These are phyloP conservation scores for Coremacera marginata DNA, from an alignment of 2,888 invertebrate species.

Conservation along the genomic window DNA sequence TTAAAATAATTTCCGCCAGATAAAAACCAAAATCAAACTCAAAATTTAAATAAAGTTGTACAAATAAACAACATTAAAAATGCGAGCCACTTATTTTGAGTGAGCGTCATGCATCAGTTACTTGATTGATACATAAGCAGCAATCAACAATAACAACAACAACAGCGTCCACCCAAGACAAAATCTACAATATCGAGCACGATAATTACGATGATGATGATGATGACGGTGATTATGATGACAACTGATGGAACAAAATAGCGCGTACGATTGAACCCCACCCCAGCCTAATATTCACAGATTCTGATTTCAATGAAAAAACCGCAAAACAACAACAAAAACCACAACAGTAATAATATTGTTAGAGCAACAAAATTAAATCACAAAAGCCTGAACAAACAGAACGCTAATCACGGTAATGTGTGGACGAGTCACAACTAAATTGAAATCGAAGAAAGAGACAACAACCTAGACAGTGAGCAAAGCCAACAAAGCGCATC, in stretches of 20 bases:
- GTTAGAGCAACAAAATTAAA: constrained; percentile 40
- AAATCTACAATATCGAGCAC: not conserved
- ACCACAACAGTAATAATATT: constrained; percentile 28
- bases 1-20: constrained; percentile 40
- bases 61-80: constrained; percentile 13
- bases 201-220: not conserved
- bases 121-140: constrained; percentile 61
- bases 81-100: constrained; percentile 43
- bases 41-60: constrained; percentile 44
- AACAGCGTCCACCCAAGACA: not conserved
- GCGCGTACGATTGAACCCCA: constrained; percentile 12
- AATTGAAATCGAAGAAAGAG: constrained; percentile 2
- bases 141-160: constrained; percentile 45
- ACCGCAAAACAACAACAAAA: constrained; percentile 25
- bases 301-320: constrained; percentile 28
- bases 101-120: constrained; percentile 41
- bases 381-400: constrained; percentile 40
- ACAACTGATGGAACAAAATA: not conserved
- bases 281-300: constrained; percentile 1
- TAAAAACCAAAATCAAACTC: constrained; percentile 14
- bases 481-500: constrained; percentile 15
- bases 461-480: not conserved
- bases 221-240: not conserved
- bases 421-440: not conserved
- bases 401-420: constrained; percentile 21